Evolutionary conservation across 2,888 invertebrate species (phyloP), one percentile per base, ranked within the genome.

Genomic region (Trissoscelio sp.): DNA sequence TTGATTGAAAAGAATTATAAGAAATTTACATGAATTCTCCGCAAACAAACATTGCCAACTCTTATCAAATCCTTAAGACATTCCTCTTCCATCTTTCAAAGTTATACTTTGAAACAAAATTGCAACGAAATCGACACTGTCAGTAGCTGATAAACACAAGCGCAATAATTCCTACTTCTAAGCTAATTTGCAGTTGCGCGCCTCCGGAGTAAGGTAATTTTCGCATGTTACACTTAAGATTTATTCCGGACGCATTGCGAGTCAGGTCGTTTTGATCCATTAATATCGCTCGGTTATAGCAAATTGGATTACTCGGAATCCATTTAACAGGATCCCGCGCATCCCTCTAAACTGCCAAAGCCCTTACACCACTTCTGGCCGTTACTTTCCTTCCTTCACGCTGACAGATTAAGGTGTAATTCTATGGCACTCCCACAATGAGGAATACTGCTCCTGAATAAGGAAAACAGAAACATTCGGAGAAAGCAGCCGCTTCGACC

Each of bases 301-400:
- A 86, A 88, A 89, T 89, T 87, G 86, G 87, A 89, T 89, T 87
- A 88, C 81, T 58, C 75, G 78, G 79, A 86, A 88, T 87, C 86
- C 86, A 85, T 86, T 88, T 88, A 85, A 85, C 82, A 79, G 83
- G 70, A 83, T 79, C 53, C 62, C 83, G 74, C 64, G 79, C 79
- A 70, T 83, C 82, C 80, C 81, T 81, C 48, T 42, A 64, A 83
- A 74, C 67, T 73, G 57, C 70, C 80, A 78, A 83, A 82, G 78
- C 70, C 74, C 46, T 70, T 72, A 18, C 60, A 64, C 44, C 64
- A 72, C 28, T 79, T 79, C 75, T 62, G 58, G 72, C 46, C 81
- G 53, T 82, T 83, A 81, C 83, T 82, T 84, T 83, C 83, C 80
- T 66, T 84, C 81, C n/a, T n/a, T n/a, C n/a, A 60, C 78, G 73